phyloP scores from a whole-genome alignment of 2,113 vertebrate genomes.

The Ammodytes dubius region DNA sequence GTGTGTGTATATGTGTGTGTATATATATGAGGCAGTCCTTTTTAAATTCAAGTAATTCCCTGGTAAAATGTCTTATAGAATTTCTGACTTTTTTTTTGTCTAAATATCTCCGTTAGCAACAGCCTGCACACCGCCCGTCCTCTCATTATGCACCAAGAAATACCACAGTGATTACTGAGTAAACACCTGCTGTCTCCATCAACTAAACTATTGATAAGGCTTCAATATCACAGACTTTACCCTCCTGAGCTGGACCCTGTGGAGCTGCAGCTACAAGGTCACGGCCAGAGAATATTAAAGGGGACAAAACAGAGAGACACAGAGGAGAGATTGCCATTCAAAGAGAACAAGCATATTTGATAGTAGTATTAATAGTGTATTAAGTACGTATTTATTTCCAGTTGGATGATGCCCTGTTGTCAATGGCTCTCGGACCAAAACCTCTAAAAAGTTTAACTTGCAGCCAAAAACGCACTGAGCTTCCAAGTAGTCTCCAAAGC shows the following conservation, averaged over 20 bases:
- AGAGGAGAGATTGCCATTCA: neutral
- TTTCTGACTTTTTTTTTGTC: neutral
- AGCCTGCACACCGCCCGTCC: neutral
- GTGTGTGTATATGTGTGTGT: conserved; percentile 21
- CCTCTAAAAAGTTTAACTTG: neutral
- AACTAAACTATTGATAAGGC: neutral
- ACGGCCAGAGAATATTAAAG: neutral
- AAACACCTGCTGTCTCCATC: neutral
- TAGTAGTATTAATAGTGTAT: no score
- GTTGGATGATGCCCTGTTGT: no score
- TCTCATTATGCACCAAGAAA: neutral
- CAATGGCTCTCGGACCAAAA: no score
- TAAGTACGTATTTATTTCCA: no score
- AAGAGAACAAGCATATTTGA: no score
- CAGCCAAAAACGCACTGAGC: no score
- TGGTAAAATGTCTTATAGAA: neutral
- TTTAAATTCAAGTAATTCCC: conserved; percentile 13
- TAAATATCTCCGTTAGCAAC: neutral
- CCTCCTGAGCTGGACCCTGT: neutral
- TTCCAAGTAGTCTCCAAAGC: neutral
- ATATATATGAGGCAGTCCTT: neutral
- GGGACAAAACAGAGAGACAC: no score
- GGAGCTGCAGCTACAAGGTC: neutral
- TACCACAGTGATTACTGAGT: neutral
- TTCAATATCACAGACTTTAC: neutral